phyloP scores from a whole-genome alignment of 2,113 vertebrate genomes.

The Mobula birostris region DNA sequence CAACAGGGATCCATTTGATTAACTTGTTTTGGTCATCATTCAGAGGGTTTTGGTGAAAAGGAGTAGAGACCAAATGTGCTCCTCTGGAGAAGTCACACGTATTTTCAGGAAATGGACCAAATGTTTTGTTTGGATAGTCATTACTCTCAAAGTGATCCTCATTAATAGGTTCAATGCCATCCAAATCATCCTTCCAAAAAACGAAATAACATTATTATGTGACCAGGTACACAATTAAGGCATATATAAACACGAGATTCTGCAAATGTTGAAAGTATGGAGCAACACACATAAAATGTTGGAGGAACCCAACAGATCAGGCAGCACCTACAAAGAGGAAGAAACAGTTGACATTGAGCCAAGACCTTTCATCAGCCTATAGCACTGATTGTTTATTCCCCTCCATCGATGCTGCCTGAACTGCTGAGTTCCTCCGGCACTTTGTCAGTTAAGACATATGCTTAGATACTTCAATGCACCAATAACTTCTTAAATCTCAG shows the following conservation, averaged over 20 bases:
- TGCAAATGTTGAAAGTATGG: too few relatives aligned
- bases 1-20: slow-evolving; percentile 45
- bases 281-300: too few relatives aligned
- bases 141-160: slow-evolving; percentile 68
- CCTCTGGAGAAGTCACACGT: slow-evolving; percentile 68
- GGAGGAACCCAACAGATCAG: too few relatives aligned
- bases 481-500: neutral
- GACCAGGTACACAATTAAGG: neutral
- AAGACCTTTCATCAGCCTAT: too few relatives aligned
- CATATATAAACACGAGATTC: too few relatives aligned
- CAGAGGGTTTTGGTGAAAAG: slow-evolving; percentile 53
- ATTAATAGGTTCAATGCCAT: slow-evolving; percentile 57
- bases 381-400: too few relatives aligned
- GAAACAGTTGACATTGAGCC: too few relatives aligned
- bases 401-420: too few relatives aligned
- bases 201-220: neutral
- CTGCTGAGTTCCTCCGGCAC: too few relatives aligned
- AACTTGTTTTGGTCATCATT: slow-evolving; percentile 40
- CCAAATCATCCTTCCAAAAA: slow-evolving; percentile 56
- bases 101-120: slow-evolving; percentile 69
- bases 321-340: too few relatives aligned
- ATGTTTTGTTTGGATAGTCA: slow-evolving; percentile 59
- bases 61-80: slow-evolving; percentile 66
- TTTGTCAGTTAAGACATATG: neutral
- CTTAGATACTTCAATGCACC: neutral